Conservation (phyloP, 23 tunicate genomes). For the Aplidium turbinatum region DNA sequence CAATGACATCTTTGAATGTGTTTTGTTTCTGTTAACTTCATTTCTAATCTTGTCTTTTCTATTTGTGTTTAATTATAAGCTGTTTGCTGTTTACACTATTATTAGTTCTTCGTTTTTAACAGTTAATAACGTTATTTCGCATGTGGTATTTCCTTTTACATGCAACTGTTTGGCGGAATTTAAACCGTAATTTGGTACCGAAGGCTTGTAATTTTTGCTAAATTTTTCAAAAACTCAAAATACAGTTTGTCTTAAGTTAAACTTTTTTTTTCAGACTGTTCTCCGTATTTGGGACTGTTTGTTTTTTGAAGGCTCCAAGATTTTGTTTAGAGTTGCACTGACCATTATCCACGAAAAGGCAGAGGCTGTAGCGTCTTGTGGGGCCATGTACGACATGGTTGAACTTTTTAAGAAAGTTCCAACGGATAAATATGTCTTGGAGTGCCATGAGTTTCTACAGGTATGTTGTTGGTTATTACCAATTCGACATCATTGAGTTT, state of each 20-base stretch:
- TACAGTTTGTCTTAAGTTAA: neutral
- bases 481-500: neutral
- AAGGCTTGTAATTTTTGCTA: too few relatives aligned
- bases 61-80: too few relatives aligned
- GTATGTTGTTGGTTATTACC: constrained; percentile 22
- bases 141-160: too few relatives aligned
- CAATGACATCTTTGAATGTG: too few relatives aligned
- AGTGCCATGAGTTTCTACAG: constrained; percentile 79
- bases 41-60: too few relatives aligned
- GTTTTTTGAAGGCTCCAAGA: constrained; percentile 82
- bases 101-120: too few relatives aligned
- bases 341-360: constrained; percentile 30
- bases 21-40: too few relatives aligned
- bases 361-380: constrained; percentile 18
- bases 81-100: too few relatives aligned
- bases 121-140: too few relatives aligned
- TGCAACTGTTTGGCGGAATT: too few relatives aligned
- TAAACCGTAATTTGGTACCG: too few relatives aligned
- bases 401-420: constrained; percentile 21
- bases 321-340: constrained; percentile 74
- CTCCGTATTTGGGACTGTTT: constrained; percentile 92
- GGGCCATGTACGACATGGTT: constrained; percentile 48
- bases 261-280: constrained; percentile 61
- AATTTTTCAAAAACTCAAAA: too few relatives aligned
- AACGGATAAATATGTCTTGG: constrained; percentile 41